Conservation (phyloP, 2,797 vertebrate species). For the Eremophila alpestris region DNA sequence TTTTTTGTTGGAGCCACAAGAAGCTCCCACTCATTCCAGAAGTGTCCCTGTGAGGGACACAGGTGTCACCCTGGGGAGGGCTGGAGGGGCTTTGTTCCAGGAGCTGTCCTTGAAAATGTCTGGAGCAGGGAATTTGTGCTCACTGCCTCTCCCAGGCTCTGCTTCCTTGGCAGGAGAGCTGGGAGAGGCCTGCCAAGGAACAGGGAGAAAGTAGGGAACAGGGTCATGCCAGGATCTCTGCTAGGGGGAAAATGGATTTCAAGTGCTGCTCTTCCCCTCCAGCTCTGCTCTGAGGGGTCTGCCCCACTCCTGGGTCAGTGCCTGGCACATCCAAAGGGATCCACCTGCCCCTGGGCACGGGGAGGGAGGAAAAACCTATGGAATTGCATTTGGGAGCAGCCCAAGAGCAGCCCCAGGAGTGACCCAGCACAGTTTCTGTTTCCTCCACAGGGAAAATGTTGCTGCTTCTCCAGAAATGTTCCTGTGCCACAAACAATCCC, state of each 20-base stretch:
- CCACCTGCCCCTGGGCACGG: rapidly evolving
- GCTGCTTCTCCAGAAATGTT: not conserved
- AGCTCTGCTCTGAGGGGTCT: not conserved
- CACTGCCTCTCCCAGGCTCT: not conserved
- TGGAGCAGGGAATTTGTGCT: not conserved
- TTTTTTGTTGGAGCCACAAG: not conserved
- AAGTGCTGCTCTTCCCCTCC: not conserved
- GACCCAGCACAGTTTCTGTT: not conserved
- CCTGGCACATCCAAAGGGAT: not conserved
- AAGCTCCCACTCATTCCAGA: not conserved
- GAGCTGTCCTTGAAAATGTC: not conserved
- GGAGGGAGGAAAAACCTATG: rapidly evolving
- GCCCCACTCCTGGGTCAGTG: not conserved
- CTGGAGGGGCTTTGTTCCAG: not conserved
- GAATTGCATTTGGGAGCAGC: not conserved
- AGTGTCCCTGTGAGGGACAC: not conserved
- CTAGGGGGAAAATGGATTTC: rapidly evolving
- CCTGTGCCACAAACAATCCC: not conserved
- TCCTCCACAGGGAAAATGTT: not conserved
- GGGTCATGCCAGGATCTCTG: not conserved
- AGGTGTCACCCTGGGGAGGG: not conserved
- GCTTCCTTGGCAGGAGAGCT: not conserved
- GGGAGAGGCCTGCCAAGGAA: not conserved
- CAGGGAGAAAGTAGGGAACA: not conserved
- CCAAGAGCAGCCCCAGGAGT: not conserved